A percentile compares a stretch with the other conserved stretches of the same genome.
phyloP scores from a whole-genome alignment of 2,888 invertebrate genomes.

The Auanema freiburgensis region DNA sequence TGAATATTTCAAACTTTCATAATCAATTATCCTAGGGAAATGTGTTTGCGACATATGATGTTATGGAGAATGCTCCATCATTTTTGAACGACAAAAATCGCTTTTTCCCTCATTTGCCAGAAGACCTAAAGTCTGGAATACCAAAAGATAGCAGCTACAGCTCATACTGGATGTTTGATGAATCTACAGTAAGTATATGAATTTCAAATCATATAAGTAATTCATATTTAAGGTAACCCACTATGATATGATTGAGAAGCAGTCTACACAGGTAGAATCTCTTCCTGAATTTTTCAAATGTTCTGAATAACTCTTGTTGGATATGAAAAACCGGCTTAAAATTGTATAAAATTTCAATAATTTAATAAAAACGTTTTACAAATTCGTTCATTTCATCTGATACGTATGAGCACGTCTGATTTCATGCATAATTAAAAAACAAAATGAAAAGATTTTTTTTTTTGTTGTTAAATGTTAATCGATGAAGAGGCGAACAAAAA shows the following conservation, averaged over 20 bases:
- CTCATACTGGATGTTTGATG: slow-evolving; percentile 42
- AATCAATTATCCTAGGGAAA: slow-evolving; percentile 37
- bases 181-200: slow-evolving; percentile 30
- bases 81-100: slow-evolving; percentile 54
- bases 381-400: too few relatives aligned
- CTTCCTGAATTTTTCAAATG: slow-evolving; percentile 40
- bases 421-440: too few relatives aligned
- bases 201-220: slow-evolving; percentile 1
- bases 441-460: too few relatives aligned
- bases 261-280: slow-evolving; percentile 28
- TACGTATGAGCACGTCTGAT: too few relatives aligned
- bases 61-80: slow-evolving; percentile 46
- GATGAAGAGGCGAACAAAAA: too few relatives aligned
- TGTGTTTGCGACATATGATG: slow-evolving; percentile 57
- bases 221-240: slow-evolving; percentile 27
- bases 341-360: too few relatives aligned
- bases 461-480: too few relatives aligned
- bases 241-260: slow-evolving; percentile 38
- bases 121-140: slow-evolving; percentile 42
- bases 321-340: too few relatives aligned
- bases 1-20: not conserved
- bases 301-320: not conserved
- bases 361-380: too few relatives aligned
- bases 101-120: slow-evolving; percentile 55
- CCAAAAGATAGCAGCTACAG: slow-evolving; percentile 28